A percentile compares a stretch with the other conserved stretches of the same genome.
These are phyloP conservation scores for Paracyprichromis sp. DNA, from an alignment of 2,113 vertebrate genomes.

Conservation along the genomic window DNA sequence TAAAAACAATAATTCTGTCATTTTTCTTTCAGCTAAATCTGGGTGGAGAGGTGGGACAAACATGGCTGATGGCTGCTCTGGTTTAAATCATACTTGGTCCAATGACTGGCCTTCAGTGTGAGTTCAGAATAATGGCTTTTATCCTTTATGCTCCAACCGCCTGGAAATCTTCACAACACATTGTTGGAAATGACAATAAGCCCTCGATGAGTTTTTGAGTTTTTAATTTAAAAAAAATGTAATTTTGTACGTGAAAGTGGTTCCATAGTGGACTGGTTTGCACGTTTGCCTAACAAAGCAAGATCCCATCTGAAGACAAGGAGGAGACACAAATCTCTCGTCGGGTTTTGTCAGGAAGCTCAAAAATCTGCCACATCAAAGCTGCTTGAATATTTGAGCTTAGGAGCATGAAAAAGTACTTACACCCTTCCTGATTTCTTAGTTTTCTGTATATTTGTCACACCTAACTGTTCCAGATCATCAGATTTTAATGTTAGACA, in stretches of 20 bases:
- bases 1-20: background rate
- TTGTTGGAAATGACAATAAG: background rate
- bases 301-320: background rate
- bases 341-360: rapidly evolving
- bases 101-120: background rate
- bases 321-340: background rate
- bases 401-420: background rate
- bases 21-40: background rate
- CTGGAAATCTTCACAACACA: rapidly evolving
- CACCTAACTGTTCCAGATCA: background rate
- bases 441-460: background rate
- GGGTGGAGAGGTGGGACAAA: background rate
- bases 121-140: background rate
- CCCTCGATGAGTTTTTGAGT: background rate
- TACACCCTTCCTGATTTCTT: background rate
- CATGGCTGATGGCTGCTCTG: background rate
- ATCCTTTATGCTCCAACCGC: background rate
- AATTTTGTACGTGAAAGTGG: background rate
- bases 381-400: rapidly evolving
- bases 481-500: background rate
- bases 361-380: background rate
- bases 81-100: background rate
- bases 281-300: background rate
- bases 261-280: background rate
- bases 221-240: background rate